Evolutionary conservation across 2,888 invertebrate genomes (phyloP), one percentile per base, ranked within the genome.

Genomic region (Rhingia rostrata): DNA sequence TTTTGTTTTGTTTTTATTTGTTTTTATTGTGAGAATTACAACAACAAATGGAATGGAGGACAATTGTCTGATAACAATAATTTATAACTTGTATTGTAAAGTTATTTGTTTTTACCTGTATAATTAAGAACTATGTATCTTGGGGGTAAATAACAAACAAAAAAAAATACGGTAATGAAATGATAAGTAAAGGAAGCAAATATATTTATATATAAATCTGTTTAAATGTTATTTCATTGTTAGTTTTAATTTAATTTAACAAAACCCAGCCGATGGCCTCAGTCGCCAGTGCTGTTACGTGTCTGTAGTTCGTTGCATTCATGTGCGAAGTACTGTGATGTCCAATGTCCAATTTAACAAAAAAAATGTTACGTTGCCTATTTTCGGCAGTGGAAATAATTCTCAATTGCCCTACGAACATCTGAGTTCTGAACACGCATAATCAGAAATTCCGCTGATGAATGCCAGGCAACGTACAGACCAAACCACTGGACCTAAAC

Each of bases 21-120:
- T 45, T 79, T 41, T 61, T 63, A 39, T 54, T 54, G 43, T 35
- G 22, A 41, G 22, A 60, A 30, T 51, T 33, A 58, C 7, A 67
- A 64, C 41, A 45, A 32, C 41, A 45, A 32, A 35, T 45, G 63
- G 33, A 66, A 56, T 14, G 14, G 32, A 63, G 73, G 61, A 72
- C 32, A 45, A 60, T 63, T 56, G 66, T 82, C 63, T 79, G 66
- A 66, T 82, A 56, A 66, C 56, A 61, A 72, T 77, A 58, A 60
- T 47, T 66, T 60, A 66, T 56, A 69, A 51, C 49, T 49, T 30
- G 10, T 49, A 49, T 14, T 75, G 75, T 70, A 67, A 69, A 79
- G 79, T 83, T 79, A 83, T 83, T 79, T 83, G 73, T 79, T 83
- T 83, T 83, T 83, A 83, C 79, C 83, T 83, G 77, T 82, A 77